Evolutionary conservation across 1,140 invertebrate species (phyloP).

Genomic region (Acromyrmex charruanus): DNA sequence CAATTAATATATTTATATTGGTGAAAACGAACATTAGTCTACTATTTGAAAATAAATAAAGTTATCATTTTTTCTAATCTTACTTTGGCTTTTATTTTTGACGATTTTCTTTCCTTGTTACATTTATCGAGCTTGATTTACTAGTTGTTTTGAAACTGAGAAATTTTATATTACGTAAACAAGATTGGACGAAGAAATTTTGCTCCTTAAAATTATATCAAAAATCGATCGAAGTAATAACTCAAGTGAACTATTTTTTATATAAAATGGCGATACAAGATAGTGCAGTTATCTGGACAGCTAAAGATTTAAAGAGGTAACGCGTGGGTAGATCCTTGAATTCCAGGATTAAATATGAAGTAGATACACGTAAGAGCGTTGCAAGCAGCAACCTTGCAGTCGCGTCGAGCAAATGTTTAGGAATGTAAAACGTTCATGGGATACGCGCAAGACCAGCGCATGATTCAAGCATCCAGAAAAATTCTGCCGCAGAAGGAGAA

Average conservation of each 20-base stretch:
- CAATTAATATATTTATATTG: too few relatives aligned
- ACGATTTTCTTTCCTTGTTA: too few relatives aligned
- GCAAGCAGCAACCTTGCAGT: constrained; percentile 9
- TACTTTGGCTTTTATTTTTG: too few relatives aligned
- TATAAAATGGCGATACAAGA: not conserved
- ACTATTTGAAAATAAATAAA: too few relatives aligned
- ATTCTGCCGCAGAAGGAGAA: constrained; percentile 27
- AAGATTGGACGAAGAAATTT: not conserved
- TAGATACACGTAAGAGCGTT: not conserved
- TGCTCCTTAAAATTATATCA: not conserved
- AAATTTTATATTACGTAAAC: not conserved
- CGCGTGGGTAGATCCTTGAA: not conserved
- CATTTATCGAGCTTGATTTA: too few relatives aligned
- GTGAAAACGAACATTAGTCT: too few relatives aligned
- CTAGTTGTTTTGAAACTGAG: not conserved
- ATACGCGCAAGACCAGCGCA: constrained; percentile 32
- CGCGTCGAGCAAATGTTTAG: constrained; percentile 35
- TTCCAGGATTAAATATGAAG: constrained; percentile 13
- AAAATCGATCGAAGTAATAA: not conserved
- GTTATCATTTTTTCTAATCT: too few relatives aligned
- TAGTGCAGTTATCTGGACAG: not conserved
- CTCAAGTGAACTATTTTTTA: not conserved
- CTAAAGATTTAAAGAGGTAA: not conserved
- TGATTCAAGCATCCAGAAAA: constrained; percentile 58
- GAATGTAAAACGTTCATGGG: constrained; percentile 52